These are phyloP conservation scores for Cryptotermes secundus DNA, from an alignment of 1,140 invertebrate species.

Conservation along the genomic window DNA sequence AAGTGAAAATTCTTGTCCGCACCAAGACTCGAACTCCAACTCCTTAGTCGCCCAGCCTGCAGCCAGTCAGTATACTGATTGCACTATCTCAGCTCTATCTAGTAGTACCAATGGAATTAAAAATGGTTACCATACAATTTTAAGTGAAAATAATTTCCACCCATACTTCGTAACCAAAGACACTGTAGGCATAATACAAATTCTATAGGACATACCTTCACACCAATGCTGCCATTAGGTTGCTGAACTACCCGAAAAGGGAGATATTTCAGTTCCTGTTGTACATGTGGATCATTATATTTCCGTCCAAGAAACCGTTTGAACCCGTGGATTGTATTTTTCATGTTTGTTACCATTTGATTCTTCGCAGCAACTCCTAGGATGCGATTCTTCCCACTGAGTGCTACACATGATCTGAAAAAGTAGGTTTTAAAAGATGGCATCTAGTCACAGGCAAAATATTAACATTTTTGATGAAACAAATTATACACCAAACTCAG, in stretches of 20 bases:
- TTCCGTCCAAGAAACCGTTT: slow-evolving; percentile 88
- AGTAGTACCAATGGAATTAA: no score
- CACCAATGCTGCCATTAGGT: slow-evolving; percentile 71
- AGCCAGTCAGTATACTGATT: no score
- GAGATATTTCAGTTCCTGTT: slow-evolving; percentile 73
- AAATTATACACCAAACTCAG: not conserved
- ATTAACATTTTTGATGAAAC: slow-evolving; percentile 24
- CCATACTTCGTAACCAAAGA: no score
- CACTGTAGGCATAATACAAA: no score
- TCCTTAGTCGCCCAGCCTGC: no score
- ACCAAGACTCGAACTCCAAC: no score
- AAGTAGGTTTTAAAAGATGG: not conserved
- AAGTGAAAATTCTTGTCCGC: no score
- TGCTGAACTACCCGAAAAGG: slow-evolving; percentile 73
- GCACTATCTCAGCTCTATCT: no score
- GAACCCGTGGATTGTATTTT: slow-evolving; percentile 93
- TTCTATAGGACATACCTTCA: slow-evolving; percentile 57
- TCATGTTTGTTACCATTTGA: slow-evolving; percentile 94
- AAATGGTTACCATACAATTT: no score
- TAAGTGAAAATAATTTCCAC: no score
- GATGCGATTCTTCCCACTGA: slow-evolving; percentile 87
- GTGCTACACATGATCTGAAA: slow-evolving; percentile 92
- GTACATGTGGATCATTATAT: slow-evolving; percentile 82
- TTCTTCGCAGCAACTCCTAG: slow-evolving; percentile 96
- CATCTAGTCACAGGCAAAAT: slow-evolving; percentile 20